A percentile compares a stretch with the other conserved stretches of the same genome.
These are phyloP conservation scores for Gerosis bhagava DNA, from an alignment of 2,888 invertebrate genomes.

Conservation along the genomic window DNA sequence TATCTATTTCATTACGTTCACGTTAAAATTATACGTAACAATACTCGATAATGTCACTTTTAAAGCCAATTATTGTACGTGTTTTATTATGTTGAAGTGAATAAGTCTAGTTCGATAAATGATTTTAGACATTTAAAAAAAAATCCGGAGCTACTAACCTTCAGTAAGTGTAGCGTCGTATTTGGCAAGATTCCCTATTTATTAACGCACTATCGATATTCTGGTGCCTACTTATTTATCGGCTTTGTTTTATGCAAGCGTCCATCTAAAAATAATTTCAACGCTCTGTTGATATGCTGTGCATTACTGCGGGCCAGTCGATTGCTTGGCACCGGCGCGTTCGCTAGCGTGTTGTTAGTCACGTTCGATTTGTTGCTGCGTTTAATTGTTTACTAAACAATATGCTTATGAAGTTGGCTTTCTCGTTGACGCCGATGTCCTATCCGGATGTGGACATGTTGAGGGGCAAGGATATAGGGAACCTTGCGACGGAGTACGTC, in stretches of 20 bases:
- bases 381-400: slow-evolving; percentile 32
- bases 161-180: slow-evolving; percentile 32
- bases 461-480: slow-evolving; percentile 58
- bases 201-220: slow-evolving; percentile 35
- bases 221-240: slow-evolving; percentile 31
- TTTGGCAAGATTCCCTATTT: slow-evolving; percentile 45
- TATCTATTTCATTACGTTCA: no score
- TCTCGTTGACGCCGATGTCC: slow-evolving; percentile 47
- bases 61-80: no score
- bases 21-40: no score
- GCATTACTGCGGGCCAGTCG: slow-evolving; percentile 41
- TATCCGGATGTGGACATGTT: slow-evolving; percentile 68
- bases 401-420: slow-evolving; percentile 65
- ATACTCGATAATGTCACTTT: slow-evolving; percentile 8
- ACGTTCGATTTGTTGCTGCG: slow-evolving; percentile 12
- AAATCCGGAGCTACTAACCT: slow-evolving; percentile 28
- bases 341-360: slow-evolving; percentile 41
- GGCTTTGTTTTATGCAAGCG: slow-evolving; percentile 37
- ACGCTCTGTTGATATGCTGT: slow-evolving; percentile 29
- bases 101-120: not conserved
- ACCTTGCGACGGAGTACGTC: slow-evolving; percentile 63
- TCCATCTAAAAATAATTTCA: slow-evolving; percentile 51
- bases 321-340: slow-evolving; percentile 42
- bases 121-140: slow-evolving; percentile 3
- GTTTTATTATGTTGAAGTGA: no score